A percentile compares a stretch with the other conserved stretches of the same genome.
Evolutionary conservation across 2,113 vertebrate species (phyloP).

Genomic region (Hemiscyllium ocellatum): DNA sequence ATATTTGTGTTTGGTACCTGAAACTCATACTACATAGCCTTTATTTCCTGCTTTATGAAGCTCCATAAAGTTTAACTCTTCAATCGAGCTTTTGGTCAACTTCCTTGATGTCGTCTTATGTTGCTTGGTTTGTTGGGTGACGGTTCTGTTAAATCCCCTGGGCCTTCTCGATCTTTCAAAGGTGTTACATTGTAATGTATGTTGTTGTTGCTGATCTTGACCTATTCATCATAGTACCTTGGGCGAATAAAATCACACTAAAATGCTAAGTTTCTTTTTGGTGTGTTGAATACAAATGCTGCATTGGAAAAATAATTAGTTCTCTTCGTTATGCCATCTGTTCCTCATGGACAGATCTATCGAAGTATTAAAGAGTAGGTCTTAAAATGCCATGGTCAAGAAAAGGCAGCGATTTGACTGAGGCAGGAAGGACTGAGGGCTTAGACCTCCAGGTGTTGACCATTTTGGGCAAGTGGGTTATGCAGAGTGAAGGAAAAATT

Average conservation of each 20-base stretch:
- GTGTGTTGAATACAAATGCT: not conserved
- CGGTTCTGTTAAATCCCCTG: no score
- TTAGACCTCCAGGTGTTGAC: not conserved
- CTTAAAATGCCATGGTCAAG: not conserved
- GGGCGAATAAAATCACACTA: not conserved
- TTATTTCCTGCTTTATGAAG: no score
- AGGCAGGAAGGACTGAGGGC: not conserved
- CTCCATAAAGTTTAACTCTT: no score
- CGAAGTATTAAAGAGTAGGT: not conserved
- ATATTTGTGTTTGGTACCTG: no score
- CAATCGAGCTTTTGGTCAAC: no score
- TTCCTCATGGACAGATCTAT: not conserved
- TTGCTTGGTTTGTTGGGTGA: no score
- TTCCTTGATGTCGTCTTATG: no score
- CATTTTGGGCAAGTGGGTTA: not conserved
- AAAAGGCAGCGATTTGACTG: not conserved
- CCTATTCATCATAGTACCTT: not conserved
- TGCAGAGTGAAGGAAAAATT: not conserved
- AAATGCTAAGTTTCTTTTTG: not conserved
- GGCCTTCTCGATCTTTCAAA: no score
- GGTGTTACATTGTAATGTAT: not conserved
- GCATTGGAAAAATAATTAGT: not conserved
- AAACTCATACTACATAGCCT: no score
- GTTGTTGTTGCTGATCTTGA: not conserved
- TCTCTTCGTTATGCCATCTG: not conserved